Evolutionary conservation across 2,113 vertebrate species (phyloP).

Genomic region (Propithecus coquereli): DNA sequence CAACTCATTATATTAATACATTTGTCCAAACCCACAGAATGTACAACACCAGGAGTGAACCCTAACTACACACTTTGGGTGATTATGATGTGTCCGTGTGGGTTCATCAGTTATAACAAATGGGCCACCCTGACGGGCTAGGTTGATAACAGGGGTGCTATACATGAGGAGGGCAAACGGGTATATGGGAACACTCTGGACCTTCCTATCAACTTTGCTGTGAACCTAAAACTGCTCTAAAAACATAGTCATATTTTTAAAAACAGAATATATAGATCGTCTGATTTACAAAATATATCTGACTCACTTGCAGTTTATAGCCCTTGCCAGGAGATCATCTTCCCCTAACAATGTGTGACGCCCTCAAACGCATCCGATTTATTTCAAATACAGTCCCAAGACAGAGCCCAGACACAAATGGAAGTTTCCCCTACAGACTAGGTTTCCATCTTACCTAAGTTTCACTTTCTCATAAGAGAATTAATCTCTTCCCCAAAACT

Average conservation of each 20-base stretch:
- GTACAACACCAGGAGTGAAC: not conserved
- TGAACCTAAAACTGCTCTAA: not conserved
- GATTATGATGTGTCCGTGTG: not conserved
- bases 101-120: not conserved
- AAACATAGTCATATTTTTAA: not conserved
- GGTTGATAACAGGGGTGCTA: not conserved
- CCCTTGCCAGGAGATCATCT: not conserved
- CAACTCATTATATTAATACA: not conserved
- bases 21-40: not conserved
- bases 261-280: not conserved
- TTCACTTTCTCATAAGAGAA: conserved; percentile 37
- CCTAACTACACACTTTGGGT: not conserved
- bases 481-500: not conserved
- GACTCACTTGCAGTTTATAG: not conserved
- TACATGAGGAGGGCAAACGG: no score
- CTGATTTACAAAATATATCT: not conserved
- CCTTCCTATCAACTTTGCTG: not conserved
- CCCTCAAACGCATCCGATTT: not conserved
- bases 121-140: no score
- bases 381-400: not conserved
- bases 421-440: not conserved
- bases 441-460: conserved; percentile 33
- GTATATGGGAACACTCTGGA: not conserved
- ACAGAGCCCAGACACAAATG: not conserved
- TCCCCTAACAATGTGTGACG: not conserved